Conservation (phyloP, 2,888 invertebrate species). For the Argyresthia albistria region DNA sequence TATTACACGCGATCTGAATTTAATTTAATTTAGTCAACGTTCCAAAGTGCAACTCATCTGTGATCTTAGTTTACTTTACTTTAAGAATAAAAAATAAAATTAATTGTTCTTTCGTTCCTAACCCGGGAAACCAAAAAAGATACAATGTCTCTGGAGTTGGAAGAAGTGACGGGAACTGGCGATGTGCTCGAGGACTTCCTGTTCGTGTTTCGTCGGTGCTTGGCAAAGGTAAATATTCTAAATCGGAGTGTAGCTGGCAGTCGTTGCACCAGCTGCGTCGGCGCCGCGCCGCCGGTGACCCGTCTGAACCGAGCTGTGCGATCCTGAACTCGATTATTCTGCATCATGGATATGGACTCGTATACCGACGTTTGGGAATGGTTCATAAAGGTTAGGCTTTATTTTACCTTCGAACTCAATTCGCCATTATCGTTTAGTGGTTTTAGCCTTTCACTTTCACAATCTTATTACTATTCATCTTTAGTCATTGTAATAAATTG, state of each 20-base stretch:
- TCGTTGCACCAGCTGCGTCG: constrained; percentile 20
- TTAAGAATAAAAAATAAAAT: background rate
- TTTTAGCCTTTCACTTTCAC: constrained; percentile 3
- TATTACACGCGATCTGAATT: constrained; percentile 44
- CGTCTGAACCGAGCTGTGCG: constrained; percentile 8
- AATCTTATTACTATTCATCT: too few relatives aligned
- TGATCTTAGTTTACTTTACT: constrained; percentile 29
- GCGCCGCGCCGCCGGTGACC: constrained; percentile 18
- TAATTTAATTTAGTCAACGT: constrained; percentile 15
- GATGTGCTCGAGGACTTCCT: constrained; percentile 84
- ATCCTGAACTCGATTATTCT: constrained; percentile 1
- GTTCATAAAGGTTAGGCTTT: constrained; percentile 34
- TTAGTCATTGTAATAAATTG: too few relatives aligned
- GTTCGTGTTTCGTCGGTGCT: constrained; percentile 77
- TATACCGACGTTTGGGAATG: constrained; percentile 41
- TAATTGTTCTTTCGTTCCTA: constrained; percentile 16
- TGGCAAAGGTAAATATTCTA: constrained; percentile 77
- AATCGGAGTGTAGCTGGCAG: constrained; percentile 38
- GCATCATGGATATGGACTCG: constrained; percentile 36
- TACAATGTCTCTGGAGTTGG: constrained; percentile 78
- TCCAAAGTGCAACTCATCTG: constrained; percentile 53
- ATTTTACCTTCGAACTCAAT: background rate
- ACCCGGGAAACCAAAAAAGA: constrained; percentile 29
- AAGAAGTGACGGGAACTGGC: constrained; percentile 74
- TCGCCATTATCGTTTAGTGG: background rate